A percentile compares a stretch with the other conserved stretches of the same genome.
These are phyloP conservation scores for Hiodon alosoides DNA, from an alignment of 2,113 vertebrate genomes.

Conservation along the genomic window DNA sequence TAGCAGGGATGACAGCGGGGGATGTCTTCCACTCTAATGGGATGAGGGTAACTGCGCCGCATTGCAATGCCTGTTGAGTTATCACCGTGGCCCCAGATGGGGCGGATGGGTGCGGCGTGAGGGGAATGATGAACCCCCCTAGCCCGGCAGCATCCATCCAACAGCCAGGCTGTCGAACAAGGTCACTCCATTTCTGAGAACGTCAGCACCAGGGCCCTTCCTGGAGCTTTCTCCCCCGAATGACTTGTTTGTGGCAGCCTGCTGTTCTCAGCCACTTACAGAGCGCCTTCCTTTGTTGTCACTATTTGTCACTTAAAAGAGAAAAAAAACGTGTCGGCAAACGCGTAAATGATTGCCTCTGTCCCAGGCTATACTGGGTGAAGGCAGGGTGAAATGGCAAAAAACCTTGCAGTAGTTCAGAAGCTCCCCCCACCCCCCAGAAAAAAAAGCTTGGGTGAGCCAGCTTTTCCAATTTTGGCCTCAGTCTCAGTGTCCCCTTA, in stretches of 20 bases:
- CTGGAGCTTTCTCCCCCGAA: conserved; percentile 1
- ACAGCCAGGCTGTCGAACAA: neutral
- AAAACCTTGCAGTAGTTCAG: neutral
- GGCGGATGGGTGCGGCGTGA: neutral
- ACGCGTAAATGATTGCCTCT: neutral
- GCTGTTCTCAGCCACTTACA: neutral
- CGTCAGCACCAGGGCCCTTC: neutral
- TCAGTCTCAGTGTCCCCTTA: too few species aligned
- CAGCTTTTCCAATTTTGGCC: too few species aligned
- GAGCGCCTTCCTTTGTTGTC: neutral
- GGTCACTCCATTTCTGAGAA: neutral
- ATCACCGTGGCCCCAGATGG: neutral
- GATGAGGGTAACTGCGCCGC: neutral
- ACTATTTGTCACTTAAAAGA: conserved; percentile 7
- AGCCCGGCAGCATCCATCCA: neutral
- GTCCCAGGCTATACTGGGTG: neutral
- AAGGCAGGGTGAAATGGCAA: neutral
- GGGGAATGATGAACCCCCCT: neutral
- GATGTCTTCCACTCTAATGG: neutral
- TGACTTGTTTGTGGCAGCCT: neutral
- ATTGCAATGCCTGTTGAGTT: conserved; percentile 2
- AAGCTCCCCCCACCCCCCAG: too few species aligned
- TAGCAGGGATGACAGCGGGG: neutral
- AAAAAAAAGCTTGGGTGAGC: too few species aligned
- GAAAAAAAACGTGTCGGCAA: neutral